Conservation (phyloP, 2,888 invertebrate species). For the Neoscelio sp. region DNA sequence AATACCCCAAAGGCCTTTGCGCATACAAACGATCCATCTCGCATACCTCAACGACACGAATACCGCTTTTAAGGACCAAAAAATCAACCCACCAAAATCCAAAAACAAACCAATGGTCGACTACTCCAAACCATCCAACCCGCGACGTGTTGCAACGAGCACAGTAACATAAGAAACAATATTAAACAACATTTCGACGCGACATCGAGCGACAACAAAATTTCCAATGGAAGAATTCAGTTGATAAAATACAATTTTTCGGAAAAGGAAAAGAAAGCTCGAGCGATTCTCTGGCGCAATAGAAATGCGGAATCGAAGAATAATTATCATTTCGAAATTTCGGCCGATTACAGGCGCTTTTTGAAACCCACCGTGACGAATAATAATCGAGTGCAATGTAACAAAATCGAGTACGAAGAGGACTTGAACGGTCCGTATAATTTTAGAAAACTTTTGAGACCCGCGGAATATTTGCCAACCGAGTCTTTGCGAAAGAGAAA, state of each 20-base stretch:
- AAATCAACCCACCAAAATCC: not conserved
- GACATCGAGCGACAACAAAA: not conserved
- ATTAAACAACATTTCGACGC: constrained; percentile 4
- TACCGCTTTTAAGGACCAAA: constrained; percentile 33
- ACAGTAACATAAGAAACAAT: constrained; percentile 48
- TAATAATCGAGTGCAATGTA: constrained; percentile 69
- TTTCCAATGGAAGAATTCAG: constrained; percentile 31
- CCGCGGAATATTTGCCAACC: constrained; percentile 87
- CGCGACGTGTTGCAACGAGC: constrained; percentile 45
- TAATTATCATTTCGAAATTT: constrained; percentile 59
- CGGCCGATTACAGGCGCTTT: constrained; percentile 74
- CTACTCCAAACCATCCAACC: constrained; percentile 46
- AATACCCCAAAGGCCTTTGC: constrained; percentile 69
- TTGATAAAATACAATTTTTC: constrained; percentile 38
- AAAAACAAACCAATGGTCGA: not conserved
- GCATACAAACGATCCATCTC: constrained; percentile 79
- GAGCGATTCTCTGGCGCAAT: constrained; percentile 49
- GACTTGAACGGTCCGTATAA: constrained; percentile 88
- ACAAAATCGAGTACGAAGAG: constrained; percentile 82
- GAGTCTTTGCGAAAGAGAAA: constrained; percentile 88
- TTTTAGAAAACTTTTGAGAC: constrained; percentile 87
- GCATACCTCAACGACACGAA: constrained; percentile 73
- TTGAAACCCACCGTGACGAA: constrained; percentile 74
- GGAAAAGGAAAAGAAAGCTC: constrained; percentile 56
- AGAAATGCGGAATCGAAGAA: constrained; percentile 23